Percentiles rank a stretch among this genome's conserved stretches.
Evolutionary conservation across 1,140 invertebrate genomes (phyloP).

Genomic region (Grapholita molesta): DNA sequence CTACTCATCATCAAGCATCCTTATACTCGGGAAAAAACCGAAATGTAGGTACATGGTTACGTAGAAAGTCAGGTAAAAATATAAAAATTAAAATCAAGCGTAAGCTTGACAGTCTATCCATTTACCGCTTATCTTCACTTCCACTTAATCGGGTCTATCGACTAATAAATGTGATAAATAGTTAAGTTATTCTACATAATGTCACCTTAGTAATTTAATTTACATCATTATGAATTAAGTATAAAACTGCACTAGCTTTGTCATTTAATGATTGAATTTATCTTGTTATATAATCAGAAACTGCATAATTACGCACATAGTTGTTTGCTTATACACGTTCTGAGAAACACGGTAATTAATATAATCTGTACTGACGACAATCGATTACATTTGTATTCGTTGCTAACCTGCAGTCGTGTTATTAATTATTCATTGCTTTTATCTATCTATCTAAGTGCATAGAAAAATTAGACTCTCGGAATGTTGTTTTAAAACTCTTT

Average conservation of each 20-base stretch:
- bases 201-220: slow-evolving; percentile 11
- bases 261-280: not conserved
- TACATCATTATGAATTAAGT: too few species aligned
- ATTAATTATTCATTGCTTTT: not conserved
- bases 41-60: too few species aligned
- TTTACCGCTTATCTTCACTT: too few species aligned
- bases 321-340: not conserved
- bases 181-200: not conserved
- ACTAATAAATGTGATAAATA: not conserved
- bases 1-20: too few species aligned
- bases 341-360: not conserved
- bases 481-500: not conserved
- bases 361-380: not conserved
- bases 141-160: too few species aligned
- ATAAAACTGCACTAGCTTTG: not conserved
- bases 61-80: too few species aligned
- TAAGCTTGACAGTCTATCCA: too few species aligned
- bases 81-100: too few species aligned
- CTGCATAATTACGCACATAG: not conserved
- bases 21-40: too few species aligned
- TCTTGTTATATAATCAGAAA: not conserved
- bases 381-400: not conserved
- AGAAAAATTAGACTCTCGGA: not conserved
- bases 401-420: not conserved
- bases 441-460: not conserved